Evolutionary conservation across 92 coral and sea anemone species (phyloP).

Genomic region (Bergia sp.): DNA sequence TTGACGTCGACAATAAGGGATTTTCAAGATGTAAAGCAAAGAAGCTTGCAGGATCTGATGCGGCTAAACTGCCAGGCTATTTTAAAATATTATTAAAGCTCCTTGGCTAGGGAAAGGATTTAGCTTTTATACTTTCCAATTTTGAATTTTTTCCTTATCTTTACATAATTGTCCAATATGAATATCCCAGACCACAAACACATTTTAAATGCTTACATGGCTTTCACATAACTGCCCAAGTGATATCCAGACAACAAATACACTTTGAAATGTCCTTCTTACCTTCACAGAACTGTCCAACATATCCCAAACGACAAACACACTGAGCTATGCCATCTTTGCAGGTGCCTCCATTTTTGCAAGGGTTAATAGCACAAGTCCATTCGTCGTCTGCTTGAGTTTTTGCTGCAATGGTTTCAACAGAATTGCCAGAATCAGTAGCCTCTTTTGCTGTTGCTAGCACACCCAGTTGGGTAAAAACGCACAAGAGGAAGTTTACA

Average conservation of each 20-base stretch:
- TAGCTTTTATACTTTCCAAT: too few relatives aligned
- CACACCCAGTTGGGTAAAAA: background rate
- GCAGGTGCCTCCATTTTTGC: slow-evolving; percentile 98
- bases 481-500: too few relatives aligned
- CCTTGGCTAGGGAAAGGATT: too few relatives aligned
- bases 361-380: slow-evolving; percentile 80
- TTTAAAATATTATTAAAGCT: too few relatives aligned
- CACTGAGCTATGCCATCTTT: slow-evolving; percentile 89
- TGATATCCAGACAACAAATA: background rate
- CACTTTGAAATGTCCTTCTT: background rate
- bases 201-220: background rate
- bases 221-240: too few relatives aligned
- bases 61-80: too few relatives aligned
- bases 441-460: background rate
- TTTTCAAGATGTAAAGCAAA: too few relatives aligned
- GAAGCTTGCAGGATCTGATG: too few relatives aligned
- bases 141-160: too few relatives aligned
- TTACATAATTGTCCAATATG: too few relatives aligned
- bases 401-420: slow-evolving; percentile 57
- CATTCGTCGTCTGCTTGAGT: slow-evolving; percentile 75
- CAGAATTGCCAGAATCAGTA: background rate
- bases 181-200: background rate
- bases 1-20: background rate
- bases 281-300: slow-evolving; percentile 98
- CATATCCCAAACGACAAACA: slow-evolving; percentile 96